Percentiles rank a stretch among this genome's conserved stretches.
phyloP scores from a whole-genome alignment of 2,113 vertebrate species.

The Syrrhaptes paradoxus region DNA sequence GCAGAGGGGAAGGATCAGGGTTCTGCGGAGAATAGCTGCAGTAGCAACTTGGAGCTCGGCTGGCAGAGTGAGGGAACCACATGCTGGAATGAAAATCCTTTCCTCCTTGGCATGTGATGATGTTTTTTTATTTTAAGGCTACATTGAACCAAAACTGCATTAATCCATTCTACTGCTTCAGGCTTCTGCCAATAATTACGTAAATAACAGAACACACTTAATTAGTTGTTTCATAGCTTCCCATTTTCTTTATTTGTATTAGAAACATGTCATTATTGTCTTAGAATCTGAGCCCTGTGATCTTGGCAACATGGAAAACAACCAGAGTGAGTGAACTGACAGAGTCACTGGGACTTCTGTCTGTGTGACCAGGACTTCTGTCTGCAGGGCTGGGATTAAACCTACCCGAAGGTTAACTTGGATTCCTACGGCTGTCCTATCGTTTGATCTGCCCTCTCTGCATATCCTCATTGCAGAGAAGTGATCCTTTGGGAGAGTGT shows the following conservation, averaged over 20 bases:
- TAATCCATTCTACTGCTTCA: slow-evolving; percentile 29
- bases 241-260: background rate
- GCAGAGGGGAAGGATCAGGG: background rate
- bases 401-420: background rate
- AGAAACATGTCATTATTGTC: background rate
- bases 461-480: background rate
- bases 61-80: background rate
- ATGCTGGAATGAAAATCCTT: slow-evolving; percentile 54
- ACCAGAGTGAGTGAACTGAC: background rate
- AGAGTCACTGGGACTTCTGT: background rate
- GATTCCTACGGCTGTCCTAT: background rate
- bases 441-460: background rate
- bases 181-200: slow-evolving; percentile 34
- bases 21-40: background rate
- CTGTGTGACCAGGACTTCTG: background rate
- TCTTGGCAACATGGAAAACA: background rate
- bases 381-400: background rate
- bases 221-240: slow-evolving; percentile 32
- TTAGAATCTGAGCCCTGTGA: background rate
- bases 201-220: slow-evolving; percentile 34
- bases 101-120: slow-evolving; percentile 54
- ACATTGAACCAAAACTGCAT: slow-evolving; percentile 23
- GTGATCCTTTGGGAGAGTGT: background rate
- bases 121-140: slow-evolving; percentile 8
- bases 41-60: slow-evolving; percentile 22